A percentile compares a stretch with the other conserved stretches of the same genome.
phyloP scores from a whole-genome alignment of 2,797 vertebrate species.

The Etheostoma perlongum region DNA sequence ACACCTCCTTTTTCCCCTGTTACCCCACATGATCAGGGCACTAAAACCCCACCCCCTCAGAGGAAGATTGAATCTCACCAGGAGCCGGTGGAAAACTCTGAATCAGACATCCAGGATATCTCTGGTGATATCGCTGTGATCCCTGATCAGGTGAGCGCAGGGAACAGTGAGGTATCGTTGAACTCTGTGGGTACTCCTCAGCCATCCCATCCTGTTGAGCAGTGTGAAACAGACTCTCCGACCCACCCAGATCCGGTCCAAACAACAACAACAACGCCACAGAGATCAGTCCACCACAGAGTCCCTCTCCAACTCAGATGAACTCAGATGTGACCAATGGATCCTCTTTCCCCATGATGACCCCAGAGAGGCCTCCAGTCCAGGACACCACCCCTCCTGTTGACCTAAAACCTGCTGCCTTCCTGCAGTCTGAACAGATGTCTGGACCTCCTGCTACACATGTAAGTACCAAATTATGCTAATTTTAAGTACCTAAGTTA shows the following conservation, averaged over 20 bases:
- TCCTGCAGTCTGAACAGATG: constrained; percentile 41
- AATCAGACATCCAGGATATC: constrained; percentile 43
- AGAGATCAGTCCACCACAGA: constrained; percentile 22
- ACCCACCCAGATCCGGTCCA: not conserved
- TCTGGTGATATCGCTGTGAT: not conserved
- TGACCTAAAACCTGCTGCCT: not conserved
- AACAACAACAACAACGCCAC: not conserved
- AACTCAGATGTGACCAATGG: constrained; percentile 18
- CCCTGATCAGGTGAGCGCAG: not conserved
- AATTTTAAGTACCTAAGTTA: not conserved
- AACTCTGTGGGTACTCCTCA: not conserved
- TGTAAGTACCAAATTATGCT: constrained; percentile 58
- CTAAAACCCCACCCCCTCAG: constrained; percentile 1
- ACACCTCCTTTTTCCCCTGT: constrained; percentile 52
- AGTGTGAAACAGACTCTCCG: not conserved
- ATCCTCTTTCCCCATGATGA: constrained; percentile 26
- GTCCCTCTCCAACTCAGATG: constrained; percentile 1
- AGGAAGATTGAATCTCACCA: constrained; percentile 4
- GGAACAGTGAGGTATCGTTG: not conserved
- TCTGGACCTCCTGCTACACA: constrained; percentile 48
- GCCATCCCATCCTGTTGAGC: not conserved
- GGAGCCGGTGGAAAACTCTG: constrained; percentile 72
- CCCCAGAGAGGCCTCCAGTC: constrained; percentile 65
- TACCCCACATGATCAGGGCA: not conserved
- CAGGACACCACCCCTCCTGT: constrained; percentile 68